Base-by-base conservation (phyloP, 2,888 invertebrate genomes). In the Hirudinaria manillensis region DNA sequence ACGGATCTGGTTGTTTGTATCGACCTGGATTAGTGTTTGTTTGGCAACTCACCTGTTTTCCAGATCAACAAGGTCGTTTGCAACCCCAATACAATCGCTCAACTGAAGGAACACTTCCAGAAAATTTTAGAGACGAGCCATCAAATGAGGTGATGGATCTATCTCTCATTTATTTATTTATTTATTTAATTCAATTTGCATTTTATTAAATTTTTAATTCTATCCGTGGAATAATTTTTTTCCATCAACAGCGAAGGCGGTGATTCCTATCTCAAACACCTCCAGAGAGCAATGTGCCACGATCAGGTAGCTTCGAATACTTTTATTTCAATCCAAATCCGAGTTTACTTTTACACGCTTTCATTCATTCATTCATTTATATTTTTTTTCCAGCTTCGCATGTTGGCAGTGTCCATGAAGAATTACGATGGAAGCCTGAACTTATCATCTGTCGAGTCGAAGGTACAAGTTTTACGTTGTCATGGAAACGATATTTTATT, bases 1-100 rank as follows among this genome's bases (percentile, higher is more conserved):
- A 61, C 29, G 29, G 29, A 61, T 61, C 24, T 61, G 29, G 24
- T 61, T 27, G 29, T 61, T 24, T 61, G 61, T 7, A 10, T 45
- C 45, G 45, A 45, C 45, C 45, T 45, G 45, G 45, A 45, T 45
- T 45, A 45, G 16, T 45, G 45, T 45, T 45, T 6, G 45, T 45
- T 45, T 45, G 45, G 45, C 16, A 45, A 16, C 45, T 45, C 45
- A 45, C 45, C 45, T 45, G 45, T 45, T 45, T 45, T 45, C 24
- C 24, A 61, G 61, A 29, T 61, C 24, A 61, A 61, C 61, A 61
- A 61, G 29, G 29, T 61, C 61, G 61, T 61, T 10, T 61, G 61
- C 19, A 27, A 29, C 61, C 19, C 24, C 61, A 29, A n/a, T 27
- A 61, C 61, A 27, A 29, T 61, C 2, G 29, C 61, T 27, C 24